Conservation (phyloP, 2,797 vertebrate species). For the Neopelma chrysocephalum region DNA sequence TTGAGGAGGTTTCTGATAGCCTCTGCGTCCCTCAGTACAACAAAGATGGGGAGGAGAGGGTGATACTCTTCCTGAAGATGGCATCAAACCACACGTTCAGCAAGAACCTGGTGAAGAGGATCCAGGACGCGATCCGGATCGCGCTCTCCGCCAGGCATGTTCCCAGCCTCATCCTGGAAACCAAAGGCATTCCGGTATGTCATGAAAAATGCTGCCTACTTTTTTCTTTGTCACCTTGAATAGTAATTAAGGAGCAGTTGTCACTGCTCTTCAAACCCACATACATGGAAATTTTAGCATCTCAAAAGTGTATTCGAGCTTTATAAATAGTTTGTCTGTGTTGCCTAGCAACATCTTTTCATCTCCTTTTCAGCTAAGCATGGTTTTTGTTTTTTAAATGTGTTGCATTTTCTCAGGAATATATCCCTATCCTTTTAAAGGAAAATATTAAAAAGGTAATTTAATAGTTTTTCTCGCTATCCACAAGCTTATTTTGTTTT, state of each 20-base stretch:
- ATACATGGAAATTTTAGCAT: conserved; percentile 30
- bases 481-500: not conserved
- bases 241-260: conserved; percentile 60
- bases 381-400: conserved; percentile 12
- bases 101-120: conserved; percentile 79
- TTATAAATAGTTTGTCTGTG: conserved; percentile 54
- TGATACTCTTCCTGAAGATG: conserved; percentile 95
- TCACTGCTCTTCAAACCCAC: conserved; percentile 49
- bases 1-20: conserved; percentile 93
- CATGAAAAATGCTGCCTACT: conserved; percentile 27
- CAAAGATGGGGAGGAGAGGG: conserved; percentile 88
- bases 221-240: conserved; percentile 58
- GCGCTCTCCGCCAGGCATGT: conserved; percentile 91
- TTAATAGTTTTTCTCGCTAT: not conserved
- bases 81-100: conserved; percentile 78
- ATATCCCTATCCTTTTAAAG: not conserved
- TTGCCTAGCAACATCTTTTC: conserved; percentile 64
- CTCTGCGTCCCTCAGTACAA: conserved; percentile 95
- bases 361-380: not conserved
- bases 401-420: not conserved
- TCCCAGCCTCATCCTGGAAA: conserved; percentile 91
- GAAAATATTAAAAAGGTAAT: not conserved
- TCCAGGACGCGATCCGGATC: conserved; percentile 83
- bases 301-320: conserved; percentile 41
- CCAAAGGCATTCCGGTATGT: conserved; percentile 92